Base-by-base conservation (phyloP, 1,140 invertebrate genomes). In the Achatina immaculata region DNA sequence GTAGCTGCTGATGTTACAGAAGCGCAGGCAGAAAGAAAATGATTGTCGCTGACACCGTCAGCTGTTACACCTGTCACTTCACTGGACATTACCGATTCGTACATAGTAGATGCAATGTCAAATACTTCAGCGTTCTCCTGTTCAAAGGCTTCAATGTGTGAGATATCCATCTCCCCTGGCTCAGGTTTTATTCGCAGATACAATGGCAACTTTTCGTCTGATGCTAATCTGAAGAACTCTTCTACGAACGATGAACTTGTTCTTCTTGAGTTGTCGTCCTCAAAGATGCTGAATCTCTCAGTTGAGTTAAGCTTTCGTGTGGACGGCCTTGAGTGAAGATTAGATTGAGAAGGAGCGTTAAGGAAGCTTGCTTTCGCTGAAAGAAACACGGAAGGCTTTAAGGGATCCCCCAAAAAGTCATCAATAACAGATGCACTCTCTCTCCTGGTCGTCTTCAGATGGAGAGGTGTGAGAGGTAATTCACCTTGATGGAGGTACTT, bases 361-460 rank as follows among this genome's bases (percentile, higher is more conserved):
- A 48, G 76, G 43, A 76, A 55, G 43, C n/a, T 48, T 43, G 14
- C 71, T 79, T 31, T 74, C 45, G 21, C 71, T 24, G 55, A 48
- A 21, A 62, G 43, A 34, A 58, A 45, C 3, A 45, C 51, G 16
- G 78, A 73, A 19, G 72, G 40, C 66, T 77, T 83, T 72, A 31
- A 31, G 36, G 48, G 28, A 65, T 84, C 85, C 45, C 85, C 89
- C 71, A 94, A 93, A 91, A 95, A 95, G 86, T 95, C 94, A 88
- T 95, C 94, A 84, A 95, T 94, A 82, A 93, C 92, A 11, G 93
- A 93, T 7, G 93, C 93, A 34, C 93, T 93, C 81, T 94, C 93
- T 24, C 94, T 91, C 24, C 94, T 92, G 3, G 93, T 91, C 74
- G 94, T 89, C 82, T 89, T 88, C 31, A 77, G 78, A 21, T 85